Evolutionary conservation across 1,140 invertebrate genomes (phyloP).

Genomic region (Pygmarrhopalites habei): DNA sequence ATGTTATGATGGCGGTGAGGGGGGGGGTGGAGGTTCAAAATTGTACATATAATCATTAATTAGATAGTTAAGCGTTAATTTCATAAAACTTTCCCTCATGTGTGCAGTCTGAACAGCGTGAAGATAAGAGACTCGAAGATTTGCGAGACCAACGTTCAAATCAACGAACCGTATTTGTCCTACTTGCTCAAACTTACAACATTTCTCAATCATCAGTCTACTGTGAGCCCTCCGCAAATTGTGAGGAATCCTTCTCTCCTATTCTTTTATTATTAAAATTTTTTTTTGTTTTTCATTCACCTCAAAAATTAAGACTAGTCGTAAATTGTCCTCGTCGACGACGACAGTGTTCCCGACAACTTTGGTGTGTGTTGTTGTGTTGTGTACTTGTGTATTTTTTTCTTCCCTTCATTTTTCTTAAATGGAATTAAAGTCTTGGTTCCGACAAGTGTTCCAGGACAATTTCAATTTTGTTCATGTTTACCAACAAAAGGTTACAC

Average conservation of each 20-base stretch:
- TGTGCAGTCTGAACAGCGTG: slow-evolving; percentile 1
- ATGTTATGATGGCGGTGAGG: too few relatives aligned
- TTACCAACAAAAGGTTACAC: slow-evolving; percentile 15
- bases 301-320: neutral
- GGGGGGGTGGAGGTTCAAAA: too few relatives aligned
- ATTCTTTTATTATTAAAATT: neutral
- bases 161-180: slow-evolving; percentile 13
- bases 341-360: too few relatives aligned
- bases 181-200: slow-evolving; percentile 17
- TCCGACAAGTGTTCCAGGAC: neutral
- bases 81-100: slow-evolving; percentile 7
- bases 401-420: too few relatives aligned
- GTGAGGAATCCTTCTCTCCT: too few relatives aligned
- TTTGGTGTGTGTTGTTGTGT: too few relatives aligned
- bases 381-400: too few relatives aligned
- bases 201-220: slow-evolving; percentile 11
- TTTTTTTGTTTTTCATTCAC: too few relatives aligned
- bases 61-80: slow-evolving; percentile 5
- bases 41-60: too few relatives aligned
- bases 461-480: slow-evolving; percentile 11
- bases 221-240: slow-evolving; percentile 2
- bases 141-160: slow-evolving; percentile 12
- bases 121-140: slow-evolving; percentile 16
- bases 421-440: slow-evolving; percentile 4
- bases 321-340: too few relatives aligned